Base-by-base conservation (phyloP, 2,113 vertebrate genomes). In the Misgurnus anguillicaudatus region DNA sequence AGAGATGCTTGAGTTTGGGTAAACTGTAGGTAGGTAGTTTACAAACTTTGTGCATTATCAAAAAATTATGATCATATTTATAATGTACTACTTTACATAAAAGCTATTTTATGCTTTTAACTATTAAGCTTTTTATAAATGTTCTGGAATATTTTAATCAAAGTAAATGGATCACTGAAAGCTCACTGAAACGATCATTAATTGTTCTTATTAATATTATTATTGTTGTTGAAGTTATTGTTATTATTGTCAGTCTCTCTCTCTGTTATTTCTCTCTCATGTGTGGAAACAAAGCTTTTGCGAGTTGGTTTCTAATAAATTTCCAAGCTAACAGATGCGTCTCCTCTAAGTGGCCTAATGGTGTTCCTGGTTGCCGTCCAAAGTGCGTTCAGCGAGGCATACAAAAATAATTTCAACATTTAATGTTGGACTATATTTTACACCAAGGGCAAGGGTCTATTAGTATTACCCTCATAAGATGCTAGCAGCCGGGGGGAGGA, bases 341-440 rank as follows among this genome's bases (percentile, higher is more conserved):
- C 58, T 78, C 36, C 67, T 89, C 86, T 87, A 91, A 91, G 86
- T 82, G 84, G 84, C 66, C 84, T 92, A 91, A 90, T 90, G 89
- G 89, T 85, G 80, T 91, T 92, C 84, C 91, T 92, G 89, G 91
- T 89, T 81, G 71, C 45, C 58, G 55, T 91, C 90, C 90, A 91
- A 91, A 87, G 51, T 84, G 83, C 9, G 84, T 84, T 88, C 57
- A 70, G 78, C 67, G 75, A 85, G 74, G 82, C 82, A 85, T 84
- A 79, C 78, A 70, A 64, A 72, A 88, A 89, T 88, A 87, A 89
- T 88, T 87, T 84, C 80, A 83, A 86, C 82, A 78, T 90, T 88
- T 86, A 85, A 90, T 85, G 84, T 81, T 78, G 82, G 58, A 77
- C 78, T 5, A 57, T 86, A 85, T 82, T 84, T 88, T 88, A 81